A percentile compares a stretch with the other conserved stretches of the same genome.
These are phyloP conservation scores for Barnardius zonarius DNA, from an alignment of 2,113 vertebrate genomes.

Conservation along the genomic window DNA sequence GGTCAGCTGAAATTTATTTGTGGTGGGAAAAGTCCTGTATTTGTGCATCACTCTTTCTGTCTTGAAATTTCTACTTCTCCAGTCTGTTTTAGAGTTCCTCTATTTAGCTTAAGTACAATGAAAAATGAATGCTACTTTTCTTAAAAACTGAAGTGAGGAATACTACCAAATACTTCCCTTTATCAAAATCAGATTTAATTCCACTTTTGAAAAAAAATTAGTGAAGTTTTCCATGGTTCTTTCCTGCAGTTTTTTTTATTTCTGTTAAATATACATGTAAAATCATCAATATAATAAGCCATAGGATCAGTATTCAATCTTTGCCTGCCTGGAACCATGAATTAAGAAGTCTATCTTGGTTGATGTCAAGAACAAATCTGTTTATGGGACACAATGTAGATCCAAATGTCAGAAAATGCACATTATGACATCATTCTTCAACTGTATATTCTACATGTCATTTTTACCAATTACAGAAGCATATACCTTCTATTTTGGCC, in stretches of 20 bases:
- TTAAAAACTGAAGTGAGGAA: neutral
- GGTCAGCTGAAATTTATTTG: neutral
- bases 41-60: neutral
- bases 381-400: neutral
- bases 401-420: neutral
- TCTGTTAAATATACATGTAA: neutral
- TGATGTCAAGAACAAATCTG: neutral
- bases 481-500: neutral
- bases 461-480: neutral
- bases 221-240: neutral
- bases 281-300: neutral
- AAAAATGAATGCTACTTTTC: neutral
- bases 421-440: neutral
- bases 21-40: neutral
- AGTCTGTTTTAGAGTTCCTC: neutral
- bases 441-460: neutral
- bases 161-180: neutral
- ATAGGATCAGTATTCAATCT: neutral
- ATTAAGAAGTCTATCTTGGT: neutral
- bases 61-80: neutral
- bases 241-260: neutral
- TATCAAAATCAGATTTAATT: neutral
- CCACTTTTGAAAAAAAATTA: neutral
- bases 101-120: neutral
- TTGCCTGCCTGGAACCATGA: neutral